Evolutionary conservation across 92 coral and sea anemone genomes (phyloP).

Genomic region (Phymanthus crucifer): DNA sequence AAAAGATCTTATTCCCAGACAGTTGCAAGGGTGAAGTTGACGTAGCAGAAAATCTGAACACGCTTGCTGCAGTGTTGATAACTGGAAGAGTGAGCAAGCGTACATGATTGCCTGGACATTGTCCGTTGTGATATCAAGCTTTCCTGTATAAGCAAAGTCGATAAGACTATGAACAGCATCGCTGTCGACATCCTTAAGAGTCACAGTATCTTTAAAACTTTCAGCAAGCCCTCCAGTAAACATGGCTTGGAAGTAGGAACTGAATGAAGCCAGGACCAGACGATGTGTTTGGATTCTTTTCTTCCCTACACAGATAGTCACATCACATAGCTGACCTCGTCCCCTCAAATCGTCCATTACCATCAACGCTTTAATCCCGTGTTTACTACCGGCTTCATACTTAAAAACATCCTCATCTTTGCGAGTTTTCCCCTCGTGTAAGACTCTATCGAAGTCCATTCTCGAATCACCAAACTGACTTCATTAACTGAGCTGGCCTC

Average conservation of each 20-base stretch:
- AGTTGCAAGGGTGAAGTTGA: conserved; percentile 83
- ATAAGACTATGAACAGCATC: conserved; percentile 60
- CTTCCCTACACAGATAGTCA: conserved; percentile 66
- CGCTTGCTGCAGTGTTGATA: conserved; percentile 77
- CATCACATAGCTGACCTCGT: conserved; percentile 77
- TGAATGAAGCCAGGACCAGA: conserved; percentile 70
- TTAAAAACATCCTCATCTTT: conserved; percentile 65
- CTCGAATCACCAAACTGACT: background rate
- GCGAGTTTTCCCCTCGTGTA: conserved; percentile 51
- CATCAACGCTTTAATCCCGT: conserved; percentile 82
- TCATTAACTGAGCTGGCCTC: background rate
- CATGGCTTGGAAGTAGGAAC: conserved; percentile 86
- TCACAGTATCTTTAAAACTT: conserved; percentile 60
- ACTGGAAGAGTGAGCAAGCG: conserved; percentile 74
- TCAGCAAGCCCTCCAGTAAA: conserved; percentile 82
- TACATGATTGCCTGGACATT: conserved; percentile 72
- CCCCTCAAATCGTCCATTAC: conserved; percentile 86
- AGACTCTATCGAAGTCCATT: conserved; percentile 76
- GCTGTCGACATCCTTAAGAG: conserved; percentile 70
- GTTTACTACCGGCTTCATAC: conserved; percentile 86
- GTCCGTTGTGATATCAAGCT: conserved; percentile 71
- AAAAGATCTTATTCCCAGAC: conserved; percentile 79
- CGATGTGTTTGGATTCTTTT: conserved; percentile 66
- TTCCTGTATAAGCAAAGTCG: conserved; percentile 86
- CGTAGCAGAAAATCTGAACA: conserved; percentile 76